Base-by-base conservation (phyloP, 1,140 invertebrate species). In the Rhyacophila brunnea region DNA sequence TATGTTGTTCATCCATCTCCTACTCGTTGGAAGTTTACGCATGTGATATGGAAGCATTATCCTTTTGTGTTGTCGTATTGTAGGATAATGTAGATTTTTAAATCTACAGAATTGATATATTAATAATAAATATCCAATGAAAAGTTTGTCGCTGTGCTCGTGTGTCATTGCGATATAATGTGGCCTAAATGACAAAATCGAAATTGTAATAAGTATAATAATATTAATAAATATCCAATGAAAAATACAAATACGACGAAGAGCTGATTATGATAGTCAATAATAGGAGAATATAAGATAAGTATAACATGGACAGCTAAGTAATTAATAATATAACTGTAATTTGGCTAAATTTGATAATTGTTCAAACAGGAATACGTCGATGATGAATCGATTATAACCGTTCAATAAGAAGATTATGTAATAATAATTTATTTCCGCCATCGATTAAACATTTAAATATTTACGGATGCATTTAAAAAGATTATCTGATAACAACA, bases 301-400 rank as follows among this genome's bases (percentile, higher is more conserved):
- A 46, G 23, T 53, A 58, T 65, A 65, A 65, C 58, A 65, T 61
- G 63, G 63, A 65, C 63, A 65, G 63, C 63, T 65, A 65, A 65
- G 58, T 60, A 65, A 65, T 60, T 42, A 49, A 50, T 44, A 58
- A 64, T 58, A 51, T 60, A 64, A 60, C 58, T 56, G 57, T 64
- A 64, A 65, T 65, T 65, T 65, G 63, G 63, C 63, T 65, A 65
- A 61, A 53, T 55, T 64, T 48, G 62, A 54, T 59, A 62, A 56
- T 51, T 57, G 53, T 53, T 59, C 62, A 56, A 59, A 59, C 54
- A 36, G 62, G 54, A 64, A 52, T 52, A 52, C 46, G 56, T 59
- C 57, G 52, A 64, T 40, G 34, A 36, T 44, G 51, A 61, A 46
- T 53, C 48, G 49, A 62, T 58, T 20, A 44, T 55, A 61, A 62